Conservation (phyloP, 92 coral and sea anemone species). For the Pocillopora meandrina region DNA sequence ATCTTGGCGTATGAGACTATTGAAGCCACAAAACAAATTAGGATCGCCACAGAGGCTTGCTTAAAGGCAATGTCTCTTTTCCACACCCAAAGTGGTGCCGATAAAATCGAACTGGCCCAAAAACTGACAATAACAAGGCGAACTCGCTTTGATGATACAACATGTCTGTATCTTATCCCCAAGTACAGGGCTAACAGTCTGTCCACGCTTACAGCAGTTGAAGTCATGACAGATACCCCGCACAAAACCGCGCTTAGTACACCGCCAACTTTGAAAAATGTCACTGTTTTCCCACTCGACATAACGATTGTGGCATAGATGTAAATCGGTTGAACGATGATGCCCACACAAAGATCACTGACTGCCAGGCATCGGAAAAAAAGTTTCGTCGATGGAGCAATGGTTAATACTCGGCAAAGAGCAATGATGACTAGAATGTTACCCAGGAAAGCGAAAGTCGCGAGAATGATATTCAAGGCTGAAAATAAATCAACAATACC, state of each 20-base stretch:
- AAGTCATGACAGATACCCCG: conserved; percentile 8
- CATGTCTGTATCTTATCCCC: conserved; percentile 7
- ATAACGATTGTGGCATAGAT: not conserved
- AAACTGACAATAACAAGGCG: not conserved
- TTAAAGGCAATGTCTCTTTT: not conserved
- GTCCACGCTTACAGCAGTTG: conserved; percentile 20
- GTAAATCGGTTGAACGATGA: not conserved
- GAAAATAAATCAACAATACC: not conserved
- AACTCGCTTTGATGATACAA: conserved; percentile 9
- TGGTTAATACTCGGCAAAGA: not conserved
- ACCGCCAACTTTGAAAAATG: not conserved
- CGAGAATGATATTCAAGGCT: not conserved
- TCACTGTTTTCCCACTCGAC: not conserved
- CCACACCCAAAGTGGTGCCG: not conserved
- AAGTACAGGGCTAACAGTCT: conserved; percentile 18
- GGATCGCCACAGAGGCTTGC: not conserved
- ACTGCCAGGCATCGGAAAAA: conserved; percentile 20
- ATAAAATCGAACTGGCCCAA: not conserved
- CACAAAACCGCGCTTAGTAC: not conserved
- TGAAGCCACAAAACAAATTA: not conserved
- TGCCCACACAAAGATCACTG: conserved; percentile 21
- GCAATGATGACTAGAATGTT: conserved; percentile 17
- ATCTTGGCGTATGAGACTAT: not conserved
- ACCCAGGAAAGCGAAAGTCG: conserved; percentile 24
- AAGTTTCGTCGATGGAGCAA: conserved; percentile 19